Conservation (phyloP, 35 echinoderm and acorn worm genomes). For the Chiridota heheva region DNA sequence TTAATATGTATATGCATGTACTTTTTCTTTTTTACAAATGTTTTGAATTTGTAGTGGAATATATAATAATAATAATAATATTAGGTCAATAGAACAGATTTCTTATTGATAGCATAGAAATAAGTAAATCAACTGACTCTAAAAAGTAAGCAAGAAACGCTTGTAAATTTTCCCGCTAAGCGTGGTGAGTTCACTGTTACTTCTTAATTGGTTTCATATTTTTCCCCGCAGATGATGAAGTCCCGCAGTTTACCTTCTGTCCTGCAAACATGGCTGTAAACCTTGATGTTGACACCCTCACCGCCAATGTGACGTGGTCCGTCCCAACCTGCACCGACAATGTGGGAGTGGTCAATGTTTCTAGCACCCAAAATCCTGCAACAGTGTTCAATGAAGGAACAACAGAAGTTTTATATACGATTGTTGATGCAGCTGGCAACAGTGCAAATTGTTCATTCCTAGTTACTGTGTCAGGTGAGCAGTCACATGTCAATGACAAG, state of each 20-base stretch:
- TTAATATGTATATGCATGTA: too few relatives aligned
- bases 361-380: conserved; percentile 5
- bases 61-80: too few relatives aligned
- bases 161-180: too few relatives aligned
- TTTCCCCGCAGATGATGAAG: neutral
- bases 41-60: too few relatives aligned
- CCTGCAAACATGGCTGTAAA: neutral
- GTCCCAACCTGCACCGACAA: conserved; percentile 13
- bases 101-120: too few relatives aligned
- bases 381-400: conserved; percentile 2
- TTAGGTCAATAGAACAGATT: too few relatives aligned
- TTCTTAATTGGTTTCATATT: neutral
- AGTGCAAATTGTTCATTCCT: conserved; percentile 1
- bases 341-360: neutral
- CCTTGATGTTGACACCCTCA: neutral
- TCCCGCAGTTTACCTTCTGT: neutral
- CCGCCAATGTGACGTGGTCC: neutral
- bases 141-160: too few relatives aligned
- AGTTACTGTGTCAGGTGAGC: conserved; percentile 15
- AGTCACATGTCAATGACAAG: neutral
- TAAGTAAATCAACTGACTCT: too few relatives aligned
- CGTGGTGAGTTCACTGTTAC: neutral
- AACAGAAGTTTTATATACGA: neutral
- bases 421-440: conserved; percentile 14
- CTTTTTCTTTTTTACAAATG: too few relatives aligned